Evolutionary conservation across 2,797 vertebrate species (phyloP).

Genomic region (Diplodus sargus): DNA sequence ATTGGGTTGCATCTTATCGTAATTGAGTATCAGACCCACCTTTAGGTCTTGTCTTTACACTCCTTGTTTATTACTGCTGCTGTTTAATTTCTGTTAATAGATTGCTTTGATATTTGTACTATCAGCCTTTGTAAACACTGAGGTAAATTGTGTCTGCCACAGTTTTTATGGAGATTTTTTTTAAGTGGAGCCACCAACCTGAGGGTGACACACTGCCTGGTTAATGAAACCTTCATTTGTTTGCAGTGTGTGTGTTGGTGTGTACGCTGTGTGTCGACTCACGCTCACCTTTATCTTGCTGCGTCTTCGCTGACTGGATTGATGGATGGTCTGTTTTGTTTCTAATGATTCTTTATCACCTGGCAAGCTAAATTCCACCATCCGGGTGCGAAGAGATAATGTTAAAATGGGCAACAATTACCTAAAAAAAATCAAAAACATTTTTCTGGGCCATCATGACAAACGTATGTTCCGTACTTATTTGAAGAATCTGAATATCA

Average conservation of each 20-base stretch:
- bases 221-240: constrained; percentile 47
- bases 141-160: not conserved
- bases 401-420: not conserved
- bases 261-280: constrained; percentile 27
- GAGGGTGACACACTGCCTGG: constrained; percentile 27
- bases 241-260: constrained; percentile 29
- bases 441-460: not conserved
- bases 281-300: constrained; percentile 4
- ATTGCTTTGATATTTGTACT: not conserved
- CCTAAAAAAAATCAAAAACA: not conserved
- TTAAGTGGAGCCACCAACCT: not conserved
- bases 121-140: constrained; percentile 4
- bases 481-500: not conserved
- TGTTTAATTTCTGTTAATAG: not conserved
- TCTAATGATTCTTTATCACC: not conserved
- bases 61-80: not conserved
- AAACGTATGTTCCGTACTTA: not conserved
- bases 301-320: not conserved
- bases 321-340: not conserved
- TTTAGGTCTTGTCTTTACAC: not conserved
- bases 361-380: not conserved
- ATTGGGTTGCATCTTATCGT: not conserved
- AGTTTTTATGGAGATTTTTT: not conserved
- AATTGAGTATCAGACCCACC: not conserved
- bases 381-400: not conserved